Conservation (phyloP, 2,113 vertebrate genomes). For the Spea bombifrons region DNA sequence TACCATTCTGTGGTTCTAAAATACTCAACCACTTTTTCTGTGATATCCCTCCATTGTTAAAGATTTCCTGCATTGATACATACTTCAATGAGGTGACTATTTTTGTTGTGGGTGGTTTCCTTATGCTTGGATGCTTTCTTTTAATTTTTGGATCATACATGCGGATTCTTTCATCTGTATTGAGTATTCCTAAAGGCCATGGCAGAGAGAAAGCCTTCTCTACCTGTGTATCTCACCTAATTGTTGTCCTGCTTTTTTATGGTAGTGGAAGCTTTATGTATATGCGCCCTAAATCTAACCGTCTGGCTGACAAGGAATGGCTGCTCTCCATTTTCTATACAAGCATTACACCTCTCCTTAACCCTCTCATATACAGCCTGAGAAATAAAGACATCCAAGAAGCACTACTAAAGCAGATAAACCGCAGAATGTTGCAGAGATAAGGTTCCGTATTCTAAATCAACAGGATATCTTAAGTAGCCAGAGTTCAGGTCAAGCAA, state of each 20-base stretch:
- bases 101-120: conserved; percentile 3
- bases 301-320: background rate
- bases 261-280: conserved; percentile 13
- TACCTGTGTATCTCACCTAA: conserved; percentile 8
- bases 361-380: conserved; percentile 7
- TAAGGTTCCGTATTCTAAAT: no score
- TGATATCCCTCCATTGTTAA: conserved; percentile 51
- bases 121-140: conserved; percentile 9
- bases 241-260: conserved; percentile 6
- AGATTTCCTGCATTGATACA: conserved; percentile 7
- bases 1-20: conserved; percentile 55
- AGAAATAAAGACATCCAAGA: conserved; percentile 5
- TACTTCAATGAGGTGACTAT: background rate
- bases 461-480: no score
- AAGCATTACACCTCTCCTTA: conserved; percentile 3
- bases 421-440: background rate
- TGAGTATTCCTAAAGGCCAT: background rate
- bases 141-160: conserved; percentile 1
- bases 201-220: background rate
- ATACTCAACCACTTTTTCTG: conserved; percentile 55
- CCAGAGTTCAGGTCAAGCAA: no score
- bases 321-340: conserved; percentile 5
- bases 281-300: conserved; percentile 1
- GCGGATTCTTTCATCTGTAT: background rate
- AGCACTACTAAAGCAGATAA: background rate